Evolutionary conservation across 1,140 invertebrate species (phyloP).

Genomic region (Thalassaphorura encarpata): DNA sequence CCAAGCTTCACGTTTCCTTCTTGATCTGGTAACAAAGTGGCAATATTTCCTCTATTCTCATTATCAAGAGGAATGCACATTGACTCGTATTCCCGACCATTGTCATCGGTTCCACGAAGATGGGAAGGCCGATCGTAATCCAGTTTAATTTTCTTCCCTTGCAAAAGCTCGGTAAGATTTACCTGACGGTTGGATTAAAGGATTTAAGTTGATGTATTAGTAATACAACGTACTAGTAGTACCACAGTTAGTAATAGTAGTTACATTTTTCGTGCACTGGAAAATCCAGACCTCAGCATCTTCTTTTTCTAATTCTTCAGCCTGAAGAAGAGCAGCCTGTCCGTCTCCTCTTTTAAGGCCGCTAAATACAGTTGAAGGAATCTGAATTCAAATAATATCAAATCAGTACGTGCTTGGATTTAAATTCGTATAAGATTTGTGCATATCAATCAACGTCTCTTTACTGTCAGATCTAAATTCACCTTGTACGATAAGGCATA

Average conservation of each 20-base stretch:
- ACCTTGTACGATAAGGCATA: too few relatives aligned
- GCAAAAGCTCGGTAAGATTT: constrained; percentile 8
- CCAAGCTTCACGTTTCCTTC: constrained; percentile 4
- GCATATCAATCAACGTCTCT: too few relatives aligned
- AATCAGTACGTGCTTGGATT: too few relatives aligned
- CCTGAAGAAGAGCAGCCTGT: background rate
- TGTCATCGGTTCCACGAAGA: background rate
- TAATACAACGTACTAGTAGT: background rate
- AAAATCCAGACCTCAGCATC: constrained; percentile 25
- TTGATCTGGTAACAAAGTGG: constrained; percentile 1
- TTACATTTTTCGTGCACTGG: constrained; percentile 27
- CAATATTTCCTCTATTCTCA: background rate
- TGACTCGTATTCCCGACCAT: background rate
- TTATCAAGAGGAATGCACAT: background rate
- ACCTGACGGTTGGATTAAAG: constrained; percentile 4
- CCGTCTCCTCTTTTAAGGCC: too few relatives aligned
- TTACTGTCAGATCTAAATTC: too few relatives aligned
- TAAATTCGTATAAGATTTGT: too few relatives aligned
- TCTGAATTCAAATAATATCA: too few relatives aligned
- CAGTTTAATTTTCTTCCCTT: constrained; percentile 16
- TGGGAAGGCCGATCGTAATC: background rate
- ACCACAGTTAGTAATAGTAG: background rate
- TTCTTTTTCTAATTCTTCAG: constrained; percentile 15
- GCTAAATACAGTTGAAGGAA: too few relatives aligned
- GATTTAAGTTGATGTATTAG: too few relatives aligned